Percentiles rank a stretch among this genome's conserved stretches.
Evolutionary conservation across 2,797 vertebrate species (phyloP).

Genomic region (Pseudopleuronectes americanus): DNA sequence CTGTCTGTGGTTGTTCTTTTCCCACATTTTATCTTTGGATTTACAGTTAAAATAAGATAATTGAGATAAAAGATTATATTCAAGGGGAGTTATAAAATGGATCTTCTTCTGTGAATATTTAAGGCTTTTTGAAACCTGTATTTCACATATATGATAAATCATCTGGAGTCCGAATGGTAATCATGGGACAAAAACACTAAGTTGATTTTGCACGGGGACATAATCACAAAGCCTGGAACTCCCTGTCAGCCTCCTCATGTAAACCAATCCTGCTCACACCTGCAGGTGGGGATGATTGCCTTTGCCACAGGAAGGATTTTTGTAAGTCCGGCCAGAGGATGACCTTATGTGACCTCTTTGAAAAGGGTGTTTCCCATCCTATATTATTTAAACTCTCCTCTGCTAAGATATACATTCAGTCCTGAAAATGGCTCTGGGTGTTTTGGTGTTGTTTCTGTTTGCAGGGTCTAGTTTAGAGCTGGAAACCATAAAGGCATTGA

Average conservation of each 20-base stretch:
- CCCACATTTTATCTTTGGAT: too few species aligned
- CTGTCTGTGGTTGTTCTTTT: too few species aligned
- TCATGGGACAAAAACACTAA: too few species aligned
- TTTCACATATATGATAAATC: too few species aligned
- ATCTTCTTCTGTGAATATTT: too few species aligned
- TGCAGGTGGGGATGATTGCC: background rate
- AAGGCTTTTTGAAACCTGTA: too few species aligned
- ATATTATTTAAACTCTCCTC: slow-evolving; percentile 75
- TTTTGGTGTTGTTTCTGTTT: slow-evolving; percentile 48
- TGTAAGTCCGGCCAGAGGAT: slow-evolving; percentile 16
- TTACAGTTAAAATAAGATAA: too few species aligned
- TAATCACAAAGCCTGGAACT: too few species aligned
- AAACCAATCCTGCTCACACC: background rate
- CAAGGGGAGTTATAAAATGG: too few species aligned
- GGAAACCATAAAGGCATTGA: slow-evolving; percentile 44
- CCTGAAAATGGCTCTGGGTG: slow-evolving; percentile 68
- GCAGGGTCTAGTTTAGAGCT: slow-evolving; percentile 25
- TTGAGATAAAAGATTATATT: too few species aligned
- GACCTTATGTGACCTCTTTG: slow-evolving; percentile 42
- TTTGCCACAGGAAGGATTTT: background rate
- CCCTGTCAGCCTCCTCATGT: background rate
- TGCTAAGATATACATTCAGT: slow-evolving; percentile 24
- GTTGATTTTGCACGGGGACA: too few species aligned
- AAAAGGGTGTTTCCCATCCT: slow-evolving; percentile 31
- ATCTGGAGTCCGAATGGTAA: too few species aligned